These are phyloP conservation scores for Zapornia atra DNA, from an alignment of 2,113 vertebrate genomes.

Conservation along the genomic window DNA sequence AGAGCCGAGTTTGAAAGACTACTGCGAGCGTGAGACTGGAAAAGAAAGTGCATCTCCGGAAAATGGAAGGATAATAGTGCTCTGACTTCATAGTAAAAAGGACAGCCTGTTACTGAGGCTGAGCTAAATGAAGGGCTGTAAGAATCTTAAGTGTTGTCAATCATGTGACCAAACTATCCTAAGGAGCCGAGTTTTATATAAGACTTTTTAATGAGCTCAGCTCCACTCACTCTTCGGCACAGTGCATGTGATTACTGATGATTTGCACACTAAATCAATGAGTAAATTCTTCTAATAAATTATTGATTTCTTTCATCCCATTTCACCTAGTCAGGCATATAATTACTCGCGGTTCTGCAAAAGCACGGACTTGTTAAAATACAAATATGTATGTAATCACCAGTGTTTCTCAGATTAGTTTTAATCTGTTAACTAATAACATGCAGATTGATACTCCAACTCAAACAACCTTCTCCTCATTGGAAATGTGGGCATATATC, in stretches of 20 bases:
- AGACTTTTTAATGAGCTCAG: conserved; percentile 32
- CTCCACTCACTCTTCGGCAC: conserved; percentile 1
- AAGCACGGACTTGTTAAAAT: conserved; percentile 26
- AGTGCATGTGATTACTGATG: neutral
- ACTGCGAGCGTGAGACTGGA: neutral
- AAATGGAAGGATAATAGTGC: neutral
- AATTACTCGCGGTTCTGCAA: conserved; percentile 37
- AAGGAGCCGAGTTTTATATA: neutral
- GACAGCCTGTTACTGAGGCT: neutral
- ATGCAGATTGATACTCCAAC: conserved; percentile 20
- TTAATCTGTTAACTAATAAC: conserved; percentile 12
- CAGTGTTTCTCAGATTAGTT: conserved; percentile 21
- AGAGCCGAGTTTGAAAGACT: neutral
- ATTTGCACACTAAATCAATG: conserved; percentile 37
- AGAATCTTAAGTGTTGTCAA: conserved; percentile 8
- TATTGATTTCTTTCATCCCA: conserved; percentile 35
- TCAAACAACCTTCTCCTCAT: neutral
- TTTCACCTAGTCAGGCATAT: conserved; percentile 39
- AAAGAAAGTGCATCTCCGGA: neutral
- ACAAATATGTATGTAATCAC: neutral
- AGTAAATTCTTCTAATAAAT: conserved; percentile 56
- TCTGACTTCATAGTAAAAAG: neutral
- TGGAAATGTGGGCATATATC: neutral
- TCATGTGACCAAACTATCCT: neutral
- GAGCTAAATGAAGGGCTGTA: neutral